Evolutionary conservation across 2,797 vertebrate genomes (phyloP).

Genomic region (Craterocephalus amniculus): DNA sequence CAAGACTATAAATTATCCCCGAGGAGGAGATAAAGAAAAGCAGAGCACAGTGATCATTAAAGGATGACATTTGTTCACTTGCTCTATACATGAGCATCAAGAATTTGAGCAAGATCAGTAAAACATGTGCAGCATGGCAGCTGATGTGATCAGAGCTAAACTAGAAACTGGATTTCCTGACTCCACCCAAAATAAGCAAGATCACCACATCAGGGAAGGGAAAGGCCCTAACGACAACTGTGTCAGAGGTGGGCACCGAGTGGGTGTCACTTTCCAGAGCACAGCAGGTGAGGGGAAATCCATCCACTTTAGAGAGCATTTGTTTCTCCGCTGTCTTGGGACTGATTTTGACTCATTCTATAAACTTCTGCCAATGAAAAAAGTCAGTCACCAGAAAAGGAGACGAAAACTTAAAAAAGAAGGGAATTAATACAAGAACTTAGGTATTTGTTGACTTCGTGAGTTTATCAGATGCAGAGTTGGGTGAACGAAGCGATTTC

Average conservation of each 20-base stretch:
- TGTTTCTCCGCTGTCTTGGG: conserved; percentile 28
- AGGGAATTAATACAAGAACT: background rate
- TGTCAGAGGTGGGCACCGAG: conserved; percentile 37
- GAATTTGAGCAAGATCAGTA: conserved; percentile 19
- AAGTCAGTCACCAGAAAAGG: conserved; percentile 33
- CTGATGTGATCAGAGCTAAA: conserved; percentile 5
- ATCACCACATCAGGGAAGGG: conserved; percentile 31
- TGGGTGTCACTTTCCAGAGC: conserved; percentile 57
- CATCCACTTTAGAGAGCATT: conserved; percentile 56
- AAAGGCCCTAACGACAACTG: conserved; percentile 24
- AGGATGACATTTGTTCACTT: conserved; percentile 24
- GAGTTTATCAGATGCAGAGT: conserved; percentile 4
- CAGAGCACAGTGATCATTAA: conserved; percentile 32
- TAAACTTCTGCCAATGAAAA: conserved; percentile 49
- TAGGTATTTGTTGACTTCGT: background rate
- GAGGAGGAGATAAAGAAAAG: conserved; percentile 28
- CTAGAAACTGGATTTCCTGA: conserved; percentile 14
- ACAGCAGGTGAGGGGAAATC: conserved; percentile 27
- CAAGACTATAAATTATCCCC: conserved; percentile 51
- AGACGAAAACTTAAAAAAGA: conserved; percentile 24
- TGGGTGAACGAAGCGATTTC: conserved; percentile 10
- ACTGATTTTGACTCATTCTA: conserved; percentile 54
- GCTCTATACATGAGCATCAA: conserved; percentile 18
- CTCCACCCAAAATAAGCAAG: conserved; percentile 39
- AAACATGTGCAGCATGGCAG: conserved; percentile 12